Percentiles rank a stretch among this genome's conserved stretches.
phyloP scores from a whole-genome alignment of 2,888 invertebrate species.

The Mongoloraphidia duomilia region DNA sequence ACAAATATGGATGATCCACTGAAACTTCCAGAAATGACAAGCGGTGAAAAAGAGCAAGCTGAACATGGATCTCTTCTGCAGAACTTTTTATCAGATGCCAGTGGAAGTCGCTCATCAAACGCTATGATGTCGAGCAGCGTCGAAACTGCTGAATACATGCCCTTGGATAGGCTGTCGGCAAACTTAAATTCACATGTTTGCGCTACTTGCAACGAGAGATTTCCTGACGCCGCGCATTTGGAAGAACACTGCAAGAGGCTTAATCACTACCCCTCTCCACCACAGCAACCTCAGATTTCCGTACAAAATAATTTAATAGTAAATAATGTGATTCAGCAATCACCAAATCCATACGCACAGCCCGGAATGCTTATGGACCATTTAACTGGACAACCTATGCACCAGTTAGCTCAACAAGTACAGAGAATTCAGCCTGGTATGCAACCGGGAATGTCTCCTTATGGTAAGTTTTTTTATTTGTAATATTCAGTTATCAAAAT shows the following conservation, averaged over 20 bases:
- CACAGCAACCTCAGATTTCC: slow-evolving; percentile 4
- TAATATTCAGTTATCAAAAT: too few relatives aligned
- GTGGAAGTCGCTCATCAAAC: neutral
- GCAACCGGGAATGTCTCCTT: too few relatives aligned
- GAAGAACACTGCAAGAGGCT: slow-evolving; percentile 21
- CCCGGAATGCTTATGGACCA: slow-evolving; percentile 21
- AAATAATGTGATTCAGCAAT: slow-evolving; percentile 6
- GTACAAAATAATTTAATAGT: slow-evolving; percentile 7
- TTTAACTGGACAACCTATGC: slow-evolving; percentile 30
- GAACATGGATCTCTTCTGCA: slow-evolving; percentile 1
- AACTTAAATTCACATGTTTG: slow-evolving; percentile 21
- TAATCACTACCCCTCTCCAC: slow-evolving; percentile 13
- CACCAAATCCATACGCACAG: slow-evolving; percentile 2
- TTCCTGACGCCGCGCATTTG: slow-evolving; percentile 17
- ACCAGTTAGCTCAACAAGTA: slow-evolving; percentile 33
- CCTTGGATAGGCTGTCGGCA: slow-evolving; percentile 29
- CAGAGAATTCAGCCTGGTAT: too few relatives aligned
- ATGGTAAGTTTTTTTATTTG: too few relatives aligned
- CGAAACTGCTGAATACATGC: slow-evolving; percentile 26
- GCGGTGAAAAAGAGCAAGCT: slow-evolving; percentile 5
- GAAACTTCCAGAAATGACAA: slow-evolving; percentile 19
- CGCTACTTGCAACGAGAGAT: slow-evolving; percentile 29
- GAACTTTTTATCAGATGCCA: neutral
- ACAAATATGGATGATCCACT: slow-evolving; percentile 24
- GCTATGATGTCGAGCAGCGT: too few relatives aligned